Percentiles rank a stretch among this genome's conserved stretches.
phyloP scores from a whole-genome alignment of 1,140 invertebrate species.

The Dreissena rostriformis region DNA sequence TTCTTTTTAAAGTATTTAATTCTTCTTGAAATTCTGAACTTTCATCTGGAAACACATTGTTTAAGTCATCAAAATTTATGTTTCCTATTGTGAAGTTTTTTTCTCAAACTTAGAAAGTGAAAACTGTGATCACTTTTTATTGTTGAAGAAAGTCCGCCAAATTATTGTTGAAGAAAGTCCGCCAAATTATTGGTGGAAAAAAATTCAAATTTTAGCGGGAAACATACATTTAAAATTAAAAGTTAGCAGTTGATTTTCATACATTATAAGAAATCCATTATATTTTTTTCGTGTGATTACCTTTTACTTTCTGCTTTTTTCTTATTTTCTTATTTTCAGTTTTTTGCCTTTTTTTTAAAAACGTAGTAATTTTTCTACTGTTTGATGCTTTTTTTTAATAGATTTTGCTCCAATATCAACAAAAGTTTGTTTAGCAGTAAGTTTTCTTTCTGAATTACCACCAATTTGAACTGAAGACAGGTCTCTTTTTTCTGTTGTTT shows the following conservation, averaged over 20 bases:
- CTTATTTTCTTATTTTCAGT: too few species aligned
- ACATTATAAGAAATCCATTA: too few species aligned
- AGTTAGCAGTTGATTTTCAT: too few species aligned
- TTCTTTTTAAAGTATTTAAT: constrained; percentile 39
- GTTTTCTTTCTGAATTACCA: constrained; percentile 30
- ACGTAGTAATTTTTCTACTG: background rate
- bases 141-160: background rate
- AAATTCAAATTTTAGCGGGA: background rate
- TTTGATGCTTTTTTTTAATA: background rate
- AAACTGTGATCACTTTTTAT: background rate
- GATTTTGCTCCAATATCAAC: background rate
- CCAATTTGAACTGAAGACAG: background rate
- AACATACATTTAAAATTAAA: background rate
- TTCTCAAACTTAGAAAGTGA: background rate
- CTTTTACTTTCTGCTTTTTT: too few species aligned
- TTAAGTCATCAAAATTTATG: background rate
- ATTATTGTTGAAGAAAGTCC: background rate
- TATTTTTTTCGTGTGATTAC: too few species aligned
- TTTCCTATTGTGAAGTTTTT: background rate
- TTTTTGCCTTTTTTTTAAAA: too few species aligned
- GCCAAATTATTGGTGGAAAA: background rate
- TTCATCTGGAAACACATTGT: background rate
- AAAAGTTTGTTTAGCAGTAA: constrained; percentile 16
- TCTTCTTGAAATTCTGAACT: constrained; percentile 31
- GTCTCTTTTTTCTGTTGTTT: background rate